These are phyloP conservation scores for Frieseomelitta varia DNA, from an alignment of 1,140 invertebrate genomes.

Conservation along the genomic window DNA sequence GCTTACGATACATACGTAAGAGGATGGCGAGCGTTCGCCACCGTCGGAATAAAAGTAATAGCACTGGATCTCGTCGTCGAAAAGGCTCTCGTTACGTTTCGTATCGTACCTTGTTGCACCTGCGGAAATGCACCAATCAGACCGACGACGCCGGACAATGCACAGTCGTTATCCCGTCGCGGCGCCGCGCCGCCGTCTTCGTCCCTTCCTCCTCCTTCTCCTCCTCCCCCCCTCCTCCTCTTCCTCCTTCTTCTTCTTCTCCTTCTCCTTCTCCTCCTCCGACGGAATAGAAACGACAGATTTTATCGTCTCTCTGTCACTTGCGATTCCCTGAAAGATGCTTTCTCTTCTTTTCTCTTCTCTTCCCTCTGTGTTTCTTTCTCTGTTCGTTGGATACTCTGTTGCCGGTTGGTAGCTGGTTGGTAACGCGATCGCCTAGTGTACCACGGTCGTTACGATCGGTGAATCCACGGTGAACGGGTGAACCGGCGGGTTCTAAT, in stretches of 20 bases:
- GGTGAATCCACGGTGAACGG: background rate
- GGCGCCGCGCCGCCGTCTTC: constrained; percentile 10
- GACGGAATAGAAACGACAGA: constrained; percentile 54
- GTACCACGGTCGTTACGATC: background rate
- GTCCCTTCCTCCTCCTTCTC: too few species aligned
- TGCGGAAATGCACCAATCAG: constrained; percentile 51
- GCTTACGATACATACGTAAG: constrained; percentile 57
- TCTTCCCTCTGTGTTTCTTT: background rate
- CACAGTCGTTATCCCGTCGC: constrained; percentile 55
- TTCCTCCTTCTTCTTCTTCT: background rate
- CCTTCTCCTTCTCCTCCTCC: background rate
- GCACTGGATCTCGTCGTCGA: constrained; percentile 40
- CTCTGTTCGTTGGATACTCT: background rate
- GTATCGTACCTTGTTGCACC: constrained; percentile 46
- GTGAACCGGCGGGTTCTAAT: constrained; percentile 7
- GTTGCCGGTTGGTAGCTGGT: background rate
- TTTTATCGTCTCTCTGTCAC: constrained; percentile 47
- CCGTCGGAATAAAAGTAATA: constrained; percentile 40
- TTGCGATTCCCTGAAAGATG: constrained; percentile 37
- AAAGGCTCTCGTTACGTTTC: constrained; percentile 65
- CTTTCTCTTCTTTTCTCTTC: constrained; percentile 17
- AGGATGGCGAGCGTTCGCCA: constrained; percentile 35
- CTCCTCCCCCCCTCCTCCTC: too few species aligned
- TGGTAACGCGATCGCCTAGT: background rate
- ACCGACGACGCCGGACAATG: constrained; percentile 44